Evolutionary conservation across 2,113 vertebrate genomes (phyloP).

Genomic region (Leucoraja erinaceus): DNA sequence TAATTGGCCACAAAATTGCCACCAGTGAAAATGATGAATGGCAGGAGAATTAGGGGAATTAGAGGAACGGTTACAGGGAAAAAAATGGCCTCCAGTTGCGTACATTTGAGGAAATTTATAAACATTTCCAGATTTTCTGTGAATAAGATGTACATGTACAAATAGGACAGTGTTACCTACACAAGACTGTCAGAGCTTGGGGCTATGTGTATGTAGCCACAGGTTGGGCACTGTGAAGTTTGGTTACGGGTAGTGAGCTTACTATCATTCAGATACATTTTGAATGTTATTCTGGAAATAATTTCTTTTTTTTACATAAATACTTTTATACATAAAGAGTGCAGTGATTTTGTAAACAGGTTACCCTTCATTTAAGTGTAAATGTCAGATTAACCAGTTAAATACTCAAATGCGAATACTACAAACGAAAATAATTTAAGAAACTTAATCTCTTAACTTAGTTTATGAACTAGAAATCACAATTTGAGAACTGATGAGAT

Average conservation of each 20-base stretch:
- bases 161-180: neutral
- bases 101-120: neutral
- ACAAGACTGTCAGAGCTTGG: neutral
- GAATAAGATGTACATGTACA: neutral
- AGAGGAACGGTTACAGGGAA: too few species aligned
- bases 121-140: neutral
- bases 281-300: neutral
- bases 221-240: neutral
- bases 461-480: conserved; percentile 42
- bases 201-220: neutral
- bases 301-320: neutral
- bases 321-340: neutral
- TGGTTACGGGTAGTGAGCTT: neutral
- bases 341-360: neutral
- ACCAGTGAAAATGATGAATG: too few species aligned
- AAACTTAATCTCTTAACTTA: conserved; percentile 43
- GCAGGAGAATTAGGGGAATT: too few species aligned
- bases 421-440: neutral
- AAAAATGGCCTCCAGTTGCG: too few species aligned
- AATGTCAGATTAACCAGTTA: neutral
- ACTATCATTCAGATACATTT: neutral
- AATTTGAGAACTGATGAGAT: neutral
- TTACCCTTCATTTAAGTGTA: conserved; percentile 40
- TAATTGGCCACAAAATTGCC: too few species aligned
- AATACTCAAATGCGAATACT: neutral